Percentiles rank a stretch among this genome's conserved stretches.
These are phyloP conservation scores for Lacerta viridis DNA, from an alignment of 2,797 vertebrate genomes.

Conservation along the genomic window DNA sequence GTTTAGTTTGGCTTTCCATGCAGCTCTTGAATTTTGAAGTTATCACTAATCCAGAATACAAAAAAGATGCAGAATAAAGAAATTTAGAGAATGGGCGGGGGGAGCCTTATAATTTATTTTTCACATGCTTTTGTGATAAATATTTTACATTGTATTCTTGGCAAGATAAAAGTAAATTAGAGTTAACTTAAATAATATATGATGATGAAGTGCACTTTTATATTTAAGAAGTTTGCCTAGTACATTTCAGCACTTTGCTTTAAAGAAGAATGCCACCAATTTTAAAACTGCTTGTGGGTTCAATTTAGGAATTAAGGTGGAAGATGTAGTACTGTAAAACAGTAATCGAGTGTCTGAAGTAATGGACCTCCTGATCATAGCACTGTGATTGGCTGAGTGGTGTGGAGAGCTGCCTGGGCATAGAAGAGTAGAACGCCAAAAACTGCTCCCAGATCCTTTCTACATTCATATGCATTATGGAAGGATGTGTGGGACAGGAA, in stretches of 20 bases:
- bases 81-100: background rate
- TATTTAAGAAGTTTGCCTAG: slow-evolving; percentile 4
- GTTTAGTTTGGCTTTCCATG: background rate
- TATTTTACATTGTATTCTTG: slow-evolving; percentile 27
- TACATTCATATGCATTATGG: too few relatives aligned
- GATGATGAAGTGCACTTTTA: background rate
- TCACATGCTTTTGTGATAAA: background rate
- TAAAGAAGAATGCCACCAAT: background rate
- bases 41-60: background rate
- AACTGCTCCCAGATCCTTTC: too few relatives aligned
- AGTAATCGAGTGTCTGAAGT: too few relatives aligned
- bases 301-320: slow-evolving; percentile 7
- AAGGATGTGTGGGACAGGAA: too few relatives aligned
- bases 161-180: slow-evolving; percentile 13
- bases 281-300: slow-evolving; percentile 17
- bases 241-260: rapidly evolving
- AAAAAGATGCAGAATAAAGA: background rate
- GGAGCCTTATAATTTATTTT: slow-evolving; percentile 26
- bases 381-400: too few relatives aligned
- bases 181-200: slow-evolving; percentile 2
- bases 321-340: too few relatives aligned
- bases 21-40: background rate
- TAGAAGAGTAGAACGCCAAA: too few relatives aligned
- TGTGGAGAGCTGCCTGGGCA: too few relatives aligned
- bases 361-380: too few relatives aligned